Conservation (phyloP, 2,888 invertebrate genomes). For the Bombyx huttoni region DNA sequence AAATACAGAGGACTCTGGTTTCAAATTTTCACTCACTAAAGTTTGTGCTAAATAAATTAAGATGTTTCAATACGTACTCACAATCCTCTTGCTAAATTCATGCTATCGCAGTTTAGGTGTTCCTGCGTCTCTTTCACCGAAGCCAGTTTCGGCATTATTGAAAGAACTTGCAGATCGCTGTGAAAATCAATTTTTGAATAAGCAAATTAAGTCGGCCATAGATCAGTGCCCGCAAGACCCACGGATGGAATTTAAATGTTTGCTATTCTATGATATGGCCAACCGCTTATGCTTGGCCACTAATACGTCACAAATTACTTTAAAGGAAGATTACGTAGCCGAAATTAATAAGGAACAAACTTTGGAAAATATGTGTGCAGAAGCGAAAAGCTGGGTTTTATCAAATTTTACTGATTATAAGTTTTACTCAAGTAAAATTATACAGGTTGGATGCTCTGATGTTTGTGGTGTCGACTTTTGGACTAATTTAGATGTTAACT, state of each 20-base stretch:
- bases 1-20: neutral
- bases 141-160: slow-evolving; percentile 12
- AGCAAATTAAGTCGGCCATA: slow-evolving; percentile 27
- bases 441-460: slow-evolving; percentile 28
- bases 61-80: slow-evolving; percentile 40
- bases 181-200: slow-evolving; percentile 30
- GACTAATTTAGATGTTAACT: slow-evolving; percentile 31
- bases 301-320: slow-evolving; percentile 16
- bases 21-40: neutral
- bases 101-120: slow-evolving; percentile 36
- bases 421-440: slow-evolving; percentile 25
- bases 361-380: slow-evolving; percentile 23
- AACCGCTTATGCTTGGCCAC: slow-evolving; percentile 37
- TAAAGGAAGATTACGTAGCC: slow-evolving; percentile 21
- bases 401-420: slow-evolving; percentile 21
- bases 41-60: neutral
- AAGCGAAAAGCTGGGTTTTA: slow-evolving; percentile 37
- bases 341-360: slow-evolving; percentile 28
- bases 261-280: slow-evolving; percentile 55
- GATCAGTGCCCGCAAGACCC: slow-evolving; percentile 28
- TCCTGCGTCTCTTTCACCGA: slow-evolving; percentile 16
- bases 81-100: slow-evolving; percentile 35
- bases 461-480: slow-evolving; percentile 25
- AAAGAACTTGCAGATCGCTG: slow-evolving; percentile 28
- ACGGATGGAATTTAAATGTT: slow-evolving; percentile 36